Conservation (phyloP, 2,797 vertebrate genomes). For the Cynopterus sphinx region DNA sequence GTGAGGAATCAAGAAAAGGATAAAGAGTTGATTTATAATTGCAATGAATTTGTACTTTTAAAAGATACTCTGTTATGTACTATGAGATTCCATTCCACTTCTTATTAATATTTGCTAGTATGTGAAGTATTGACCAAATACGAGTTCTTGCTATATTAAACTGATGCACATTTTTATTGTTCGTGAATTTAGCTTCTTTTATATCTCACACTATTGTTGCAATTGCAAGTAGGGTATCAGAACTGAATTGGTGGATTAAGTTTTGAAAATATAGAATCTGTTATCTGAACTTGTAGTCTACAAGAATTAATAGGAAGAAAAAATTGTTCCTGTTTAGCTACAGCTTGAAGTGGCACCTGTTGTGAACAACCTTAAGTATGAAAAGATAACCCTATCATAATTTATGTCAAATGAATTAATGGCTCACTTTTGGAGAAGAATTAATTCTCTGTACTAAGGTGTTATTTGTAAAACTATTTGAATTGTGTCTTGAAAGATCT, state of each 20-base stretch:
- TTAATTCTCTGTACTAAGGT: neutral
- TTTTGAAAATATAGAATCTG: conserved; percentile 32
- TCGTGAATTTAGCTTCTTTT: conserved; percentile 9
- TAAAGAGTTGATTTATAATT: conserved; percentile 12
- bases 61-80: neutral
- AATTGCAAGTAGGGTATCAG: conserved; percentile 44
- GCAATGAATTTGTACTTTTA: conserved; percentile 22
- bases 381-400: neutral
- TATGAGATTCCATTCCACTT: conserved; percentile 7
- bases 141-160: neutral
- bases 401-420: conserved; percentile 44
- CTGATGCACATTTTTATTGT: neutral
- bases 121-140: conserved; percentile 9
- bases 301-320: conserved; percentile 17
- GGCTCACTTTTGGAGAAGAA: neutral
- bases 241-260: conserved; percentile 4
- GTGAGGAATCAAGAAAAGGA: conserved; percentile 36
- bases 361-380: neutral
- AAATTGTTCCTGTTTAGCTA: neutral
- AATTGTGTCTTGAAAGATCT: conserved; percentile 34
- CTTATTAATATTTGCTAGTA: conserved; percentile 28
- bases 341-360: neutral
- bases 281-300: conserved; percentile 18
- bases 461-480: conserved; percentile 40
- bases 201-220: neutral